These are phyloP conservation scores for Abrostola triplasia DNA, from an alignment of 2,888 invertebrate genomes.

Conservation along the genomic window DNA sequence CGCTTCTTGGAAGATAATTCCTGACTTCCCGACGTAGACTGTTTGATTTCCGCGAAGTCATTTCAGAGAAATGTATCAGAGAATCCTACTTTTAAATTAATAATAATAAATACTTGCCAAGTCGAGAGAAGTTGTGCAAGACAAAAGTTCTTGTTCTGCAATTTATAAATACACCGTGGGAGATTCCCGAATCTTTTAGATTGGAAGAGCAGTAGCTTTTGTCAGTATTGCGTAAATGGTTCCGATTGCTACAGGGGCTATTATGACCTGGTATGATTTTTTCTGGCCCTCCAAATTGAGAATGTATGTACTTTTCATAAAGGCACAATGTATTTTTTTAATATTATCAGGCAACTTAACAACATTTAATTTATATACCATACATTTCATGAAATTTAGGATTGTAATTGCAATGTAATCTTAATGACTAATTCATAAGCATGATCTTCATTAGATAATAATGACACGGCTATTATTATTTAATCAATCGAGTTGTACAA, in stretches of 20 bases:
- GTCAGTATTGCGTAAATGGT: no score
- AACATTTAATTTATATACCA: no score
- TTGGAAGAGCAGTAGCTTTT: no score
- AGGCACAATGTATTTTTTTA: no score
- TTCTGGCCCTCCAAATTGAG: no score
- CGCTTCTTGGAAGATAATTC: conserved; percentile 73
- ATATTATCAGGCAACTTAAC: no score
- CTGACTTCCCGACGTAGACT: conserved; percentile 69
- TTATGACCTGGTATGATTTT: no score
- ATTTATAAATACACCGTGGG: no score
- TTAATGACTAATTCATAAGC: conserved; percentile 1
- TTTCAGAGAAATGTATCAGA: conserved; percentile 42
- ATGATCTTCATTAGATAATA: conserved; percentile 7
- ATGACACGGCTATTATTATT: conserved; percentile 17
- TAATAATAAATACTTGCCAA: conserved; percentile 26
- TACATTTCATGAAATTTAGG: background rate
- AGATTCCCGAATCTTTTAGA: no score
- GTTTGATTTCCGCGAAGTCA: conserved; percentile 73
- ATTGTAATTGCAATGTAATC: background rate
- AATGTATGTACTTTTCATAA: no score
- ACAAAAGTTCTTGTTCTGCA: background rate
- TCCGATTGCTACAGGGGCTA: no score
- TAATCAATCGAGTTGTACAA: conserved; percentile 20
- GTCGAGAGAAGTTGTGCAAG: conserved; percentile 13
- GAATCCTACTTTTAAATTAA: conserved; percentile 30